phyloP scores from a whole-genome alignment of 92 coral and sea anemone species.

The Pocillopora meandrina region DNA sequence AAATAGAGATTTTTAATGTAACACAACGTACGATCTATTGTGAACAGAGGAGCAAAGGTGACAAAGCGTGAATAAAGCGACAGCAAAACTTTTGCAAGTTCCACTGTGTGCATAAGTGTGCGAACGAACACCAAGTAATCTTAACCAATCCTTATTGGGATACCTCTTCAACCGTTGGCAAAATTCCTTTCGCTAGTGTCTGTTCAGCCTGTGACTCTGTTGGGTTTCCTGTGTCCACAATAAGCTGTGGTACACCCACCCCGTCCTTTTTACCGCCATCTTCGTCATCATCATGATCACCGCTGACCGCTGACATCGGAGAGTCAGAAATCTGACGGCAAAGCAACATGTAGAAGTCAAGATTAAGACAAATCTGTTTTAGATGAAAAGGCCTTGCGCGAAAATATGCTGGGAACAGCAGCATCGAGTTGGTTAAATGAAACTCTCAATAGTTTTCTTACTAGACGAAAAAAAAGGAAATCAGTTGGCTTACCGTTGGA shows the following conservation, averaged over 20 bases:
- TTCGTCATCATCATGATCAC: constrained; percentile 89
- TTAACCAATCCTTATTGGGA: not conserved
- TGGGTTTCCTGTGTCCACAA: constrained; percentile 79
- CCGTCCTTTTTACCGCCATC: constrained; percentile 79
- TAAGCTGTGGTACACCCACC: constrained; percentile 86
- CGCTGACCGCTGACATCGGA: constrained; percentile 81
- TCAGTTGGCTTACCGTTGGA: too few relatives aligned
- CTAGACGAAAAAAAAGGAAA: too few relatives aligned
- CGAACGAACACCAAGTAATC: not conserved
- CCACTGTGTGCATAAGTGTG: not conserved
- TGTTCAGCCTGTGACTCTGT: constrained; percentile 71
- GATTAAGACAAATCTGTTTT: too few relatives aligned
- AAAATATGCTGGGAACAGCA: too few relatives aligned
- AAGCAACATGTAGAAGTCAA: not conserved
- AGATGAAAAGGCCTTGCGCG: too few relatives aligned
- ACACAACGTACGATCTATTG: too few relatives aligned
- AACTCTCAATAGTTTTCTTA: too few relatives aligned
- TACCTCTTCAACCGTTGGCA: constrained; percentile 90
- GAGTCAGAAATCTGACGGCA: constrained; percentile 67
- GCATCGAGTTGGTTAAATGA: too few relatives aligned
- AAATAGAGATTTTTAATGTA: too few relatives aligned
- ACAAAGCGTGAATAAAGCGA: too few relatives aligned
- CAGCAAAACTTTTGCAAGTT: too few relatives aligned
- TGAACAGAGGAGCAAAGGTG: too few relatives aligned
- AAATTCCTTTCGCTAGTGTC: constrained; percentile 64